A percentile compares a stretch with the other conserved stretches of the same genome.
Evolutionary conservation across 2,888 invertebrate species (phyloP).

Genomic region (Cylloceria caligata): DNA sequence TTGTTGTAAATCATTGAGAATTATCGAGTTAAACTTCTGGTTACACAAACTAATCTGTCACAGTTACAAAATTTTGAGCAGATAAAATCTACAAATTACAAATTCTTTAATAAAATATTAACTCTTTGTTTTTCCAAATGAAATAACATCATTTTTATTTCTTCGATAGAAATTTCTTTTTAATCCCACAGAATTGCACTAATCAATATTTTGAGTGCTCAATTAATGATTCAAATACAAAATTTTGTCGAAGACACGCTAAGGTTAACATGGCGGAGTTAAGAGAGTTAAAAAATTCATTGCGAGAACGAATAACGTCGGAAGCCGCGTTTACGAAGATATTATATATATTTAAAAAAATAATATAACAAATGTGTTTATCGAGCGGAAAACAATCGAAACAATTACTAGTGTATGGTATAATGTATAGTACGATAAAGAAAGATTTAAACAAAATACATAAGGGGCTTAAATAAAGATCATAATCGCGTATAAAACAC

Average conservation of each 20-base stretch:
- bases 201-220: neutral
- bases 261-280: neutral
- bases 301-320: constrained; percentile 26
- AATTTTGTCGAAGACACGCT: too few relatives aligned
- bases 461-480: constrained; percentile 31
- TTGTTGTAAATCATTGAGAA: too few relatives aligned
- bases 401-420: constrained; percentile 48
- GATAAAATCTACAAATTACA: neutral
- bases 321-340: constrained; percentile 42
- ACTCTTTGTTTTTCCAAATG: neutral
- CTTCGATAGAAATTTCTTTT: neutral
- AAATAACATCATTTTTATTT: neutral
- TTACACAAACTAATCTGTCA: too few relatives aligned
- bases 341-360: neutral
- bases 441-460: constrained; percentile 2
- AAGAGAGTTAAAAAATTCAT: constrained; percentile 10
- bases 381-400: constrained; percentile 60
- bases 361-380: constrained; percentile 29
- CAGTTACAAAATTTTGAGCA: neutral
- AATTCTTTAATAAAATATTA: neutral
- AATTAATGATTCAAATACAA: neutral
- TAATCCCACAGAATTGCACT: neutral
- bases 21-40: too few relatives aligned
- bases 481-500: constrained; percentile 41
- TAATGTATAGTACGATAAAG: constrained; percentile 6